Percentiles rank a stretch among this genome's conserved stretches.
Conservation (phyloP, 2,888 invertebrate species). For the Zaprionus obscuricornis region DNA sequence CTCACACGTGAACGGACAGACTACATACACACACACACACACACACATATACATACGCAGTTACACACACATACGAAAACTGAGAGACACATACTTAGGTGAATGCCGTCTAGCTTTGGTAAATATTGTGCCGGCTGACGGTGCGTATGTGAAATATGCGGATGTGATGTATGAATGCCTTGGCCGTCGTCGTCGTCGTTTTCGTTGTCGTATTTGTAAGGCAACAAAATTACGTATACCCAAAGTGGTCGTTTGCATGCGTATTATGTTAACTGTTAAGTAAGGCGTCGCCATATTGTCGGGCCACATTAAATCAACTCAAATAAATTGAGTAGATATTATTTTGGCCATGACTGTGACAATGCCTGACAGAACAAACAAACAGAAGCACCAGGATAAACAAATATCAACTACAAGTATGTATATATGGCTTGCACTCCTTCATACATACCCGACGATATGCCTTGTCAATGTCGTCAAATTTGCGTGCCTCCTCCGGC, state of each 20-base stretch:
- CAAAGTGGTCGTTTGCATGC: conserved; percentile 75
- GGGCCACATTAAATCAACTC: conserved; percentile 72
- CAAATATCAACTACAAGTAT: conserved; percentile 36
- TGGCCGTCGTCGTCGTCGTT: conserved; percentile 5
- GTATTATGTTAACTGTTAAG: conserved; percentile 80
- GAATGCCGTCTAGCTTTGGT: conserved; percentile 62
- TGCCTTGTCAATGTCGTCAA: conserved; percentile 93
- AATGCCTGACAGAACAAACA: conserved; percentile 28
- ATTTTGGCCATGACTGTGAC: conserved; percentile 38
- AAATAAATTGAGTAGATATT: conserved; percentile 69
- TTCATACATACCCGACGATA: conserved; percentile 87
- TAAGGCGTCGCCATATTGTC: conserved; percentile 79
- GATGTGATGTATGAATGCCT: conserved; percentile 3
- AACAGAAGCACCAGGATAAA: conserved; percentile 38
- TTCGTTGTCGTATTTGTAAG: conserved; percentile 28
- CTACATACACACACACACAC: background rate
- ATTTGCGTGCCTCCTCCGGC: conserved; percentile 95
- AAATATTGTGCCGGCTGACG: conserved; percentile 53
- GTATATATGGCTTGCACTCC: conserved; percentile 14
- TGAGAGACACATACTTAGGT: conserved; percentile 36
- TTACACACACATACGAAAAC: conserved; percentile 11
- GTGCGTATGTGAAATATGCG: conserved; percentile 45
- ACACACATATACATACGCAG: conserved; percentile 14
- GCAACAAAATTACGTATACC: conserved; percentile 70
- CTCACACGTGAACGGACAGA: conserved; percentile 7